Evolutionary conservation across 2,888 invertebrate genomes (phyloP).

Genomic region (Drosophila merina): DNA sequence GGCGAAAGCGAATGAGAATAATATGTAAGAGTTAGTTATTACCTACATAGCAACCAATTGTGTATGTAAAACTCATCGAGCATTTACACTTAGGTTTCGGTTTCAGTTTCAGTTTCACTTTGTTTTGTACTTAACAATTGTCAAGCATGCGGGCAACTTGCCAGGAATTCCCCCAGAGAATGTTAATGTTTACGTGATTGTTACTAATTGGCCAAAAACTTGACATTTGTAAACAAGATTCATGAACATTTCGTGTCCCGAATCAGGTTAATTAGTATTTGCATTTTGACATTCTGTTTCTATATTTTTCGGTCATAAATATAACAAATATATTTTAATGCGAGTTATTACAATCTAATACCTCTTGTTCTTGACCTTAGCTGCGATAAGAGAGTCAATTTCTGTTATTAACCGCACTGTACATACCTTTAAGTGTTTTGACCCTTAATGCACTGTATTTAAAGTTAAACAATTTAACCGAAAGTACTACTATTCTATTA

Average conservation of each 20-base stretch:
- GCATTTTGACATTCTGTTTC: neutral
- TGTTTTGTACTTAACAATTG: constrained; percentile 38
- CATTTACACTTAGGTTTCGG: constrained; percentile 36
- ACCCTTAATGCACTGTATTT: constrained; percentile 12
- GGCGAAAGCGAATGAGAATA: constrained; percentile 4
- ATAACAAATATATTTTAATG: too few relatives aligned
- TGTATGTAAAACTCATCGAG: constrained; percentile 40
- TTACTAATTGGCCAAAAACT: constrained; percentile 1
- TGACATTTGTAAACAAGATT: constrained; percentile 7
- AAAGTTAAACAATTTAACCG: neutral
- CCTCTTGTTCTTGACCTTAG: neutral
- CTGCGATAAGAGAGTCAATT: neutral
- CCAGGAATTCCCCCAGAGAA: neutral
- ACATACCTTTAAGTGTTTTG: constrained; percentile 19
- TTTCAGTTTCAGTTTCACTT: constrained; percentile 10
- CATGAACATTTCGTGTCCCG: constrained; percentile 2
- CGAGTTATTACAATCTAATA: neutral
- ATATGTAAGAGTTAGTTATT: constrained; percentile 37
- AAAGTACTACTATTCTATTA: neutral
- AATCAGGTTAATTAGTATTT: neutral
- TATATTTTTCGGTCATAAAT: too few relatives aligned
- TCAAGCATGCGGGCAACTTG: constrained; percentile 6
- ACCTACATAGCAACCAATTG: constrained; percentile 28
- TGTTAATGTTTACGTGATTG: constrained; percentile 3
- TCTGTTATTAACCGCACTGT: constrained; percentile 5